Conservation (phyloP, 2,888 invertebrate species). For the Tipula vernalis region DNA sequence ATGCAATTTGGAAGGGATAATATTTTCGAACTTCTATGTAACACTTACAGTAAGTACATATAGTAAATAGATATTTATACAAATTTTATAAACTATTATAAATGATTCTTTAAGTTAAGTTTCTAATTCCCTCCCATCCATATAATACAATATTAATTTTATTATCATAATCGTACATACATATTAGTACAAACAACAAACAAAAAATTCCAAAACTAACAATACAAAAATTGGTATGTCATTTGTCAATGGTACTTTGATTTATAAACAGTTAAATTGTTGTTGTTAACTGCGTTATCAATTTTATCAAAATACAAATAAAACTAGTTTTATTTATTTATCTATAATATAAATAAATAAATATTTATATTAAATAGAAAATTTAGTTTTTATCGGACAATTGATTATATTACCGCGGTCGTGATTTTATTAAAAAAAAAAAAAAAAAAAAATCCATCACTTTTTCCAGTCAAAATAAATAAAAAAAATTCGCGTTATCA, state of each 20-base stretch:
- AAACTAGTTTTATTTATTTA: not conserved
- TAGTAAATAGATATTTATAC: not conserved
- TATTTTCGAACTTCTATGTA: conserved; percentile 74
- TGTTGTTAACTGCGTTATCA: not conserved
- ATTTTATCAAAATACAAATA: not conserved
- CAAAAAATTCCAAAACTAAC: not conserved
- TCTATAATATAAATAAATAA: not conserved
- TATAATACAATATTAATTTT: not conserved
- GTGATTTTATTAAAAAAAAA: not conserved
- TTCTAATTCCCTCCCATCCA: not conserved
- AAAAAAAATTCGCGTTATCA: not conserved
- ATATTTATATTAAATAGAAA: not conserved
- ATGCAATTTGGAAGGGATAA: conserved; percentile 83
- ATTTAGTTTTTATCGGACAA: not conserved
- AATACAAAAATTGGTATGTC: not conserved
- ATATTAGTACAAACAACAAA: not conserved
- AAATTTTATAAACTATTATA: not conserved
- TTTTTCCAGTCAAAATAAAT: not conserved
- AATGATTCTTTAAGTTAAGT: not conserved
- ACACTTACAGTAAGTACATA: conserved; percentile 70
- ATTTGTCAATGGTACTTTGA: not conserved
- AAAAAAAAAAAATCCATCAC: not conserved
- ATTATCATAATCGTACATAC: not conserved
- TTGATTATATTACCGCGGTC: not conserved
- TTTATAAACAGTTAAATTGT: not conserved